Evolutionary conservation across 1,140 invertebrate genomes (phyloP).

Genomic region (Rhyacophila brunnea): DNA sequence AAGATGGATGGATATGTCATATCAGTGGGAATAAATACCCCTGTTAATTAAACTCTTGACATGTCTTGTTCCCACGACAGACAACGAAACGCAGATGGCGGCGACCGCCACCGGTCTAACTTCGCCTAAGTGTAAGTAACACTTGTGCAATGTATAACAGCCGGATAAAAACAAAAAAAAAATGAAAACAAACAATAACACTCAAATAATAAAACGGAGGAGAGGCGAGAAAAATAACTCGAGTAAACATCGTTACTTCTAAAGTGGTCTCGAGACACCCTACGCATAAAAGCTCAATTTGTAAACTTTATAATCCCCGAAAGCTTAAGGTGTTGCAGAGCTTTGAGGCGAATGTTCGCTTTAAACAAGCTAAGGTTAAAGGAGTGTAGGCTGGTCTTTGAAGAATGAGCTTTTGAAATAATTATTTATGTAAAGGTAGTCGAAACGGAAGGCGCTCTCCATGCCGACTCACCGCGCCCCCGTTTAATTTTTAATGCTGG

Average conservation of each 20-base stretch:
- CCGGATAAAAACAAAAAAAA: not conserved
- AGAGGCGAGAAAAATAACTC: constrained; percentile 11
- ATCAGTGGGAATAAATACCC: too few species aligned
- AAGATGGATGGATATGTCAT: not conserved
- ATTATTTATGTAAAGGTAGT: too few species aligned
- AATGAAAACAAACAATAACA: constrained; percentile 7
- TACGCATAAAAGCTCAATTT: constrained; percentile 18
- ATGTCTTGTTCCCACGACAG: constrained; percentile 7
- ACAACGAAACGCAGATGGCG: constrained; percentile 1
- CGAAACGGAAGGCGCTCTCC: too few species aligned
- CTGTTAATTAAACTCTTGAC: not conserved
- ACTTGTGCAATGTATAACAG: not conserved
- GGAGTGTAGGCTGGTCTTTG: too few species aligned
- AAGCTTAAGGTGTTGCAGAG: constrained; percentile 16
- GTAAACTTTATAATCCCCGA: constrained; percentile 20
- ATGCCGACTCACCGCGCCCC: too few species aligned
- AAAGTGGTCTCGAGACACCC: constrained; percentile 7
- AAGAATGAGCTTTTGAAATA: too few species aligned
- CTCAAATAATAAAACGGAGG: constrained; percentile 9
- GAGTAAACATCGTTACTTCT: constrained; percentile 17
- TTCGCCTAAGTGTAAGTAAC: constrained; percentile 1
- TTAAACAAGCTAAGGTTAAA: too few species aligned
- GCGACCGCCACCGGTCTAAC: not conserved
- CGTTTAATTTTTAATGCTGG: too few species aligned
- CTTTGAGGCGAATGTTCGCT: not conserved